Evolutionary conservation across 2,888 invertebrate species (phyloP), one percentile per base, ranked within the genome.

Genomic region (Neocrepidodera transversa): DNA sequence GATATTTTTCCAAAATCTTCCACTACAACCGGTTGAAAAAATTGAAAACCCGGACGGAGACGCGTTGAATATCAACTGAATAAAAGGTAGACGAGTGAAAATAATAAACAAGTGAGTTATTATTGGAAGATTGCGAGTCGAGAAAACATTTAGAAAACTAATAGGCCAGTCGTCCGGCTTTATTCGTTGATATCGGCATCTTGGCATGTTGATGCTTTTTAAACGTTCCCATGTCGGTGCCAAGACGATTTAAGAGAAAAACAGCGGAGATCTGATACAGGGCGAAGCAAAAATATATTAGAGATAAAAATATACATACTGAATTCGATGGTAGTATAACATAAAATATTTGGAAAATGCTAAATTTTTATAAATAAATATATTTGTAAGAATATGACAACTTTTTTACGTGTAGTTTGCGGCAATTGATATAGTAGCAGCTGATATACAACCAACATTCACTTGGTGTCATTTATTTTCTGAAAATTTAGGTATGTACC

Each of bases 21-120:
- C 10, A 28, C 5, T 28, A 28, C 10, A 40, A 10, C 17, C 38
- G 17, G 17, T 40, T 36, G 8, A 26, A 18, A 45, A 35, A 48
- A 48, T 26, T n/a, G 23, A 18, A 45, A 17, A 11, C 36, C 13
- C 23, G 17, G n/a, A 5, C 40, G 16, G 10, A 20, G 18, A 35
- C 35, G 10, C 32, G 48, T 32, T 36, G 43, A 28, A 13, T 30
- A 43, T 42, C 52, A 14, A 53, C 35, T 53, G 43, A 53, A 53
- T 51, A 40, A 30, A 30, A 52, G 32, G 52, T 20, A 42, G 13
- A 42, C 26, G 43, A 53, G 53, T 23, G 30, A 32, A 53, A 43
- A 53, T 53, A 53, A 53, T 53, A 42, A 53, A 53, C 53, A 53
- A 43, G 53, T 32, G 53, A 43, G 53, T 53, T 53, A 53, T 53